Percentiles rank a stretch among this genome's conserved stretches.
Conservation (phyloP, 2,797 vertebrate species). For the Channallabes apus region DNA sequence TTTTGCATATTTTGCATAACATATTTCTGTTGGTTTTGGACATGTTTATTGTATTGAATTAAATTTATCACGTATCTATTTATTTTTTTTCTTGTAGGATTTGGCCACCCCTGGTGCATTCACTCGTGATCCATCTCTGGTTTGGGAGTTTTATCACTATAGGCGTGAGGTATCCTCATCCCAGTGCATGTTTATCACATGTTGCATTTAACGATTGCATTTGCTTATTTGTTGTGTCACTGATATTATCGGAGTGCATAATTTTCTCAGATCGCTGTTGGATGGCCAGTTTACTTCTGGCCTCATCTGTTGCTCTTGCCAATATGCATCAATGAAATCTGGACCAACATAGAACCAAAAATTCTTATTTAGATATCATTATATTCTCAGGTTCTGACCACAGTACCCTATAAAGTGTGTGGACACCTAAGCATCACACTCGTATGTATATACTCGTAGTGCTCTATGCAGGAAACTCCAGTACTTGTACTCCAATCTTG, state of each 20-base stretch:
- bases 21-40: neutral
- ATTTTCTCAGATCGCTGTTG: neutral
- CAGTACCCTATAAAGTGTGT: neutral
- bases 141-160: constrained; percentile 98
- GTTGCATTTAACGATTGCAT: neutral
- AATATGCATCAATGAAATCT: neutral
- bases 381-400: neutral
- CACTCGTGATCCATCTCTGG: constrained; percentile 84
- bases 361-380: neutral
- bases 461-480: neutral
- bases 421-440: neutral
- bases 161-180: constrained; percentile 79
- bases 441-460: neutral
- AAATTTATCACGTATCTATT: neutral
- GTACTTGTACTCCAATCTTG: neutral
- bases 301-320: neutral
- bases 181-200: neutral
- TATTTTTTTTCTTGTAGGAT: constrained; percentile 66
- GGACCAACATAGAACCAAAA: neutral
- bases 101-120: constrained; percentile 88
- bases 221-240: neutral
- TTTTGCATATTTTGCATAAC: neutral
- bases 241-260: neutral
- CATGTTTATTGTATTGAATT: neutral
- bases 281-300: neutral